Evolutionary conservation across 2,113 vertebrate species (phyloP).

Genomic region (Hiodon alosoides): DNA sequence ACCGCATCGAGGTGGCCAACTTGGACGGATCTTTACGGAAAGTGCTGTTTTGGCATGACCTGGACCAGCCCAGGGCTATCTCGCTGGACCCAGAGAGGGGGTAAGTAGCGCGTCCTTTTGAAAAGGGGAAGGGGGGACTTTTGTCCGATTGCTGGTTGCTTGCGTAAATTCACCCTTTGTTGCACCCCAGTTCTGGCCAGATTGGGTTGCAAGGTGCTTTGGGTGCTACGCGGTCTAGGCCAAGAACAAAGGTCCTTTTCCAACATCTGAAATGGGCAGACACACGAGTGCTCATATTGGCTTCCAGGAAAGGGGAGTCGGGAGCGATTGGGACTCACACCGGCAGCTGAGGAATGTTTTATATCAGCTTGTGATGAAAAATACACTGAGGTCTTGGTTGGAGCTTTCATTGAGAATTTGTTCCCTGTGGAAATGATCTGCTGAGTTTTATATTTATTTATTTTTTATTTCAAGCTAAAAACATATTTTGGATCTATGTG

Average conservation of each 20-base stretch:
- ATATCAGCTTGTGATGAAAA: conserved; percentile 22
- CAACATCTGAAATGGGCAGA: background rate
- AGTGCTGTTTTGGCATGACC: conserved; percentile 94
- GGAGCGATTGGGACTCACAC: background rate
- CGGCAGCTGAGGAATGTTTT: conserved; percentile 35
- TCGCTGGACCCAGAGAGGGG: conserved; percentile 88
- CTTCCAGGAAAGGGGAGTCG: background rate
- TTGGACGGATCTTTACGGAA: conserved; percentile 85
- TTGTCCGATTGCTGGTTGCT: conserved; percentile 6
- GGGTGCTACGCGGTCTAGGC: conserved; percentile 9
- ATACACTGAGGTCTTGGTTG: conserved; percentile 3
- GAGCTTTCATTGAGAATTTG: background rate
- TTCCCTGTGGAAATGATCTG: too few relatives aligned
- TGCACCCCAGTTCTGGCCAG: conserved; percentile 12
- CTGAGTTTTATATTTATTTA: too few relatives aligned
- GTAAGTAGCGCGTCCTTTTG: conserved; percentile 63
- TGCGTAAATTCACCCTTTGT: conserved; percentile 15
- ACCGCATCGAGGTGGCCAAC: conserved; percentile 90
- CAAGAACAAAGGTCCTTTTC: conserved; percentile 22
- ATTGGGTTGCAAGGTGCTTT: conserved; percentile 29
- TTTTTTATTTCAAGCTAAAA: too few relatives aligned
- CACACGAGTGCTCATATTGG: background rate
- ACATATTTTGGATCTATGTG: too few relatives aligned
- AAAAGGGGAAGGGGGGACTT: conserved; percentile 8
- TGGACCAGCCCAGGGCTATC: conserved; percentile 94